phyloP scores from a whole-genome alignment of 1,140 invertebrate species.

The Achatina immaculata region DNA sequence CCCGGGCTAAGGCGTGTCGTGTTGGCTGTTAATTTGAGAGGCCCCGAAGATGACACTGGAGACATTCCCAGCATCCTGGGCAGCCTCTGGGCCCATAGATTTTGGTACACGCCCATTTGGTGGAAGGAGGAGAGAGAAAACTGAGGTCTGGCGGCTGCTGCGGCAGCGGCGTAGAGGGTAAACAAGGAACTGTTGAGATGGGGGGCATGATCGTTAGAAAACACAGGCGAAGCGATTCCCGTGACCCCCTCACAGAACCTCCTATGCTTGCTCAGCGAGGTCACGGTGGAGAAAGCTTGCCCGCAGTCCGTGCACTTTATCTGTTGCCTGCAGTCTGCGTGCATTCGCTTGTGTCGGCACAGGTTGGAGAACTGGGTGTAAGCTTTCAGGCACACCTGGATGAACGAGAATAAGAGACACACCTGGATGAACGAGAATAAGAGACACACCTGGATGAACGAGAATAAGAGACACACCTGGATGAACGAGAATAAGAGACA shows the following conservation, averaged over 20 bases:
- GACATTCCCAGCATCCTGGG: slow-evolving; percentile 34
- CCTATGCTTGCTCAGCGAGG: slow-evolving; percentile 78
- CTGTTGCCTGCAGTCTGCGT: slow-evolving; percentile 79
- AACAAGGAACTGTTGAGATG: slow-evolving; percentile 55
- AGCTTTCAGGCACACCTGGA: slow-evolving; percentile 79
- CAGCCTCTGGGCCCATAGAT: slow-evolving; percentile 32
- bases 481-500: too few species aligned
- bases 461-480: too few species aligned
- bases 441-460: too few species aligned
- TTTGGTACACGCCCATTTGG: slow-evolving; percentile 45
- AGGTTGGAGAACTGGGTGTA: slow-evolving; percentile 99
- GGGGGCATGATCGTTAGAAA: slow-evolving; percentile 35
- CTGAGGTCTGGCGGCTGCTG: slow-evolving; percentile 51
- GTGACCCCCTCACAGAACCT: slow-evolving; percentile 75
- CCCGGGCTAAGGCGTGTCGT: slow-evolving; percentile 12
- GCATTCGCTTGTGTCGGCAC: slow-evolving; percentile 99
- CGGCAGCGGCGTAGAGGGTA: slow-evolving; percentile 47
- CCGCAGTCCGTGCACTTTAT: slow-evolving; percentile 89
- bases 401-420: slow-evolving; percentile 11
- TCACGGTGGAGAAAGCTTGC: slow-evolving; percentile 89
- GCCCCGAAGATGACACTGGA: slow-evolving; percentile 43
- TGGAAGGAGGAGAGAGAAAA: slow-evolving; percentile 64
- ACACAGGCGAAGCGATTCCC: slow-evolving; percentile 54
- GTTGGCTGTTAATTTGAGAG: slow-evolving; percentile 21
- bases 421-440: too few species aligned